Evolutionary conservation across 2,113 vertebrate species (phyloP), one percentile per base, ranked within the genome.

Genomic region (Myxocyprinus asiaticus): DNA sequence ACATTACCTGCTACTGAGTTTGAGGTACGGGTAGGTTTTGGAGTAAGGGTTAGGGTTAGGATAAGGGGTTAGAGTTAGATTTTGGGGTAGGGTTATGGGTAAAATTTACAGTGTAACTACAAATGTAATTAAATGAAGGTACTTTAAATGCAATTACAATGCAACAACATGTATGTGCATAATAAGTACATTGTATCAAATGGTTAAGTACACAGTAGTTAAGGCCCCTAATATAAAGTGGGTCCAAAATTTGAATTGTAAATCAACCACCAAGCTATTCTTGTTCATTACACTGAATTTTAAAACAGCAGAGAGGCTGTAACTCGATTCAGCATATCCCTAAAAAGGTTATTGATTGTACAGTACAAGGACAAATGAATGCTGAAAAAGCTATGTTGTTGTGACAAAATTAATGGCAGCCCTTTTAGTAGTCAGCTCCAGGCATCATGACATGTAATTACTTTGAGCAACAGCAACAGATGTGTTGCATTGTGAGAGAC

Each of bases 261-360:
- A 74, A 63, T 75, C 10, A 6, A 75, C 44, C 47, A 17, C 59
- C 45, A 7, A 63, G 59, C n/a, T 45, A 50, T 75, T 50, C 7
- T 50, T 58, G n/a, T 48, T 17, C 59, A 75, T 63, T 63, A 42
- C 45, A 42, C 5, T 75, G 45, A 51, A 51, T 50, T 75, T 50
- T n/a, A 50, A 9, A 58, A 75, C 7, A 14, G 22, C 22, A 33
- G 22, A 33, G 22, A 33, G 58, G 42, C 44, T 63, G 47, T 51
- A 63, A 63, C 17, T 17, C 14, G 56, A 58, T 42, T 63, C 72
- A 50, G 61, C 44, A 42, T 15, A 63, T 48, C 47, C 51, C n/a
- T 63, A 50, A 33, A 63, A 63, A 14, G 45, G 47, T 51, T 63
- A 75, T 75, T 63, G 72, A 63, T 63, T 63, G 9, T 48, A 44